These are phyloP conservation scores for Hydrophis major DNA, from an alignment of 2,797 vertebrate species.

Conservation along the genomic window DNA sequence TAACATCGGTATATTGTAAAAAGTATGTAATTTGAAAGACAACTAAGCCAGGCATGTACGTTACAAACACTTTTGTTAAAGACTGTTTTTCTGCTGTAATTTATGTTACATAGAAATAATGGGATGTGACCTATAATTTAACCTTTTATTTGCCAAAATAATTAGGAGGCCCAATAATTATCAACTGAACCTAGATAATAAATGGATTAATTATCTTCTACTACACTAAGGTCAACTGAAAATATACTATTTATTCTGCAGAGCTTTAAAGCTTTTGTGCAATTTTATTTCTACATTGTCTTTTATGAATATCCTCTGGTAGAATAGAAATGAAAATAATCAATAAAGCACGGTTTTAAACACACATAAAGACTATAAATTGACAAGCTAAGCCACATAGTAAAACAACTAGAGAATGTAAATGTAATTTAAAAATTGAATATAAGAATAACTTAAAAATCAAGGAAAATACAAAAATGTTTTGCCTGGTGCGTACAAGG, in stretches of 20 bases:
- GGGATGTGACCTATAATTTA: neutral
- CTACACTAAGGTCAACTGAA: neutral
- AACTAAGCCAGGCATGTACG: neutral
- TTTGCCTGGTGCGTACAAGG: neutral
- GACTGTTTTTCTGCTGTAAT: neutral
- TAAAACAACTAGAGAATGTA: neutral
- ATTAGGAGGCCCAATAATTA: neutral
- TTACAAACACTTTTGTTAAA: neutral
- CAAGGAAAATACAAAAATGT: neutral
- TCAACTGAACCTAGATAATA: neutral
- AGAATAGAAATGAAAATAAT: neutral
- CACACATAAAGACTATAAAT: neutral
- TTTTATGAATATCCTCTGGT: neutral
- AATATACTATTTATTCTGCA: neutral
- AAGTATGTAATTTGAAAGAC: neutral
- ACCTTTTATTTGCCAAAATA: neutral
- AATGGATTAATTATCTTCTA: neutral
- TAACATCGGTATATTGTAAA: neutral
- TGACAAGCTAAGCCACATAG: neutral
- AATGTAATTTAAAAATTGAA: neutral
- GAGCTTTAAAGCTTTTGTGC: neutral
- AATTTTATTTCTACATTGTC: neutral
- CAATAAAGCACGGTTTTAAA: neutral
- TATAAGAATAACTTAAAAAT: neutral
- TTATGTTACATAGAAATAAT: neutral